Evolutionary conservation across 2,113 vertebrate genomes (phyloP).

Genomic region (Manacus vitellinus): DNA sequence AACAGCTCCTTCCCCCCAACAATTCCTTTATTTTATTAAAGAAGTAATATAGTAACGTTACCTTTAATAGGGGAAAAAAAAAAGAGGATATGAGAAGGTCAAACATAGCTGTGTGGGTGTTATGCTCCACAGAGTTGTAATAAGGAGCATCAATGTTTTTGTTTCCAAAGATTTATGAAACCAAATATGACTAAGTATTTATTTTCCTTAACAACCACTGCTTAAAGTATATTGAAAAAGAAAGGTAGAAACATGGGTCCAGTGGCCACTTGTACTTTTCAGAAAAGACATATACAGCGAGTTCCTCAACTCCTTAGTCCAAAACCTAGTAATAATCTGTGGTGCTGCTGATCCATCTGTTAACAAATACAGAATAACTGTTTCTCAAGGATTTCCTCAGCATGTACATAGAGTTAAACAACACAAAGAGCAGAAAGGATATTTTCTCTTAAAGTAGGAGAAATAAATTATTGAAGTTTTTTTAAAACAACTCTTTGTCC

Average conservation of each 20-base stretch:
- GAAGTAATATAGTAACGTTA: neutral
- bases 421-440: constrained; percentile 12
- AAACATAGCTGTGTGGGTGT: neutral
- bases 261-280: neutral
- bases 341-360: neutral
- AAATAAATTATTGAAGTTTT: constrained; percentile 32
- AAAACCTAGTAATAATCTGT: neutral
- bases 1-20: neutral
- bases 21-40: neutral
- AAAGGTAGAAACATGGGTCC: neutral
- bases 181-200: neutral
- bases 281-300: neutral
- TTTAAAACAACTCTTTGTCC: neutral
- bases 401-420: constrained; percentile 14
- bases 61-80: neutral
- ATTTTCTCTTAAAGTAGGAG: constrained; percentile 8
- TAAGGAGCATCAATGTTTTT: neutral
- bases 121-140: neutral
- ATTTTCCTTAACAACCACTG: neutral
- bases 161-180: neutral
- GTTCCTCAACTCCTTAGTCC: neutral
- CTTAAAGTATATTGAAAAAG: neutral
- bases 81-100: neutral
- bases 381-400: neutral
- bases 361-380: neutral